Evolutionary conservation across 2,797 vertebrate genomes (phyloP).

Genomic region (Acipenser transmontanus): DNA sequence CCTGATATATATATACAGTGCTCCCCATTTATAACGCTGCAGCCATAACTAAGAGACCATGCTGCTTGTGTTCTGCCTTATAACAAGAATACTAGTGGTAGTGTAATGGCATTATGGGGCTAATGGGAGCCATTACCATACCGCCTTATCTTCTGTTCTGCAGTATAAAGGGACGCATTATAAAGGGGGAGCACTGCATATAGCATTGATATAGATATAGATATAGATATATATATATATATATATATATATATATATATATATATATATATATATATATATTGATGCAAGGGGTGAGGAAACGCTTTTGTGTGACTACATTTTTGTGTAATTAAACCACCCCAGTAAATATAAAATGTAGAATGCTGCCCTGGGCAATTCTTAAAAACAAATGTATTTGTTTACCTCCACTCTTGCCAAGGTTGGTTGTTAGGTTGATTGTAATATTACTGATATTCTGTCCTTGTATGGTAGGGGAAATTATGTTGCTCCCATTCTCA

Average conservation of each 20-base stretch:
- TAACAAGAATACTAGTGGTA: background rate
- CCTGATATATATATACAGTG: background rate
- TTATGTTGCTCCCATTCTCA: background rate
- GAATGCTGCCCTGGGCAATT: background rate
- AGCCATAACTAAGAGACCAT: background rate
- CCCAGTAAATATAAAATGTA: background rate
- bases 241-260: background rate
- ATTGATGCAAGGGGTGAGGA: background rate
- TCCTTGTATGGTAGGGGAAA: background rate
- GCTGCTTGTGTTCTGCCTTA: too few relatives aligned
- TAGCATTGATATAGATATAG: background rate
- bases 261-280: background rate
- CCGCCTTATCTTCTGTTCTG: background rate
- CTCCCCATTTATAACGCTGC: background rate
- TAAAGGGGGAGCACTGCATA: background rate
- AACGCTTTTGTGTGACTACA: background rate
- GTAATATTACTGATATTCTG: background rate
- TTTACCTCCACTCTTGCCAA: background rate
- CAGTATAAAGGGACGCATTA: background rate
- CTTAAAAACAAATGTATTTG: background rate
- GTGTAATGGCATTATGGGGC: background rate
- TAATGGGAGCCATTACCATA: background rate
- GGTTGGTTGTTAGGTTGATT: background rate
- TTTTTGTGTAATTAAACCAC: background rate
- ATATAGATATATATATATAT: background rate